Evolutionary conservation across 2,888 invertebrate genomes (phyloP), one percentile per base, ranked within the genome.

Genomic region (Allophyes oxyacanthae): DNA sequence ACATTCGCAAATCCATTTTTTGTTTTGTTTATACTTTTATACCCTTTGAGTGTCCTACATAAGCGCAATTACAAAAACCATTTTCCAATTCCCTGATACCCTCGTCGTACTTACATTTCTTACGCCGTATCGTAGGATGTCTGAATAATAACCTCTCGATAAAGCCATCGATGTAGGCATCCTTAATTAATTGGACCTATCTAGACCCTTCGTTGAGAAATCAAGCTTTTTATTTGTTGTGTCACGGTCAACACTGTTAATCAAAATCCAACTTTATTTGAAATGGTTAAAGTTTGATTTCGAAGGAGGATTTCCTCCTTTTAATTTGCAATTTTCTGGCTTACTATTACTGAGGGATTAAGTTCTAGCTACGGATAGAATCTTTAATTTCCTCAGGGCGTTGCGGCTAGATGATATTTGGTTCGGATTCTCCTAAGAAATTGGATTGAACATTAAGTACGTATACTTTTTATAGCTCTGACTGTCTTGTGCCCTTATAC

Each of bases 261-360:
- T 11, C 44, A 8, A 87, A 75, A 73, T 25, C 33, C 38, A 60
- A 72, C 81, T 61, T 44, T 87, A 78, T 10, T 0, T 0, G 0
- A 2, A 0, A 0, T 0, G 0, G 0, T 67, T 64, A 79, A 49
- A 74, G 77, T 75, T 45, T 55, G 55, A 41, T 73, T 45, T 83
- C n/a, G 56, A 20, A 11, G 0, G 32, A 20, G 0, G 33, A 3
- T 3, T n/a, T 6, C 7, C 7, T 14, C 11, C 72, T 82, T 89
- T 91, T 92, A 92, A 93, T 92, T 92, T 92, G 90, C 92, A 91
- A 92, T 92, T 90, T 91, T 89, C 91, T 83, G 86, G 85, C 86
- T 87, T 88, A 91, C 87, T 89, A 88, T 90, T 89, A 87, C 86
- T 71, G 80, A 70, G 85, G 86, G 89, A 92, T 92, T 92, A 91